Conservation (phyloP, 2,113 vertebrate species). For the Sphyrna mokarran region DNA sequence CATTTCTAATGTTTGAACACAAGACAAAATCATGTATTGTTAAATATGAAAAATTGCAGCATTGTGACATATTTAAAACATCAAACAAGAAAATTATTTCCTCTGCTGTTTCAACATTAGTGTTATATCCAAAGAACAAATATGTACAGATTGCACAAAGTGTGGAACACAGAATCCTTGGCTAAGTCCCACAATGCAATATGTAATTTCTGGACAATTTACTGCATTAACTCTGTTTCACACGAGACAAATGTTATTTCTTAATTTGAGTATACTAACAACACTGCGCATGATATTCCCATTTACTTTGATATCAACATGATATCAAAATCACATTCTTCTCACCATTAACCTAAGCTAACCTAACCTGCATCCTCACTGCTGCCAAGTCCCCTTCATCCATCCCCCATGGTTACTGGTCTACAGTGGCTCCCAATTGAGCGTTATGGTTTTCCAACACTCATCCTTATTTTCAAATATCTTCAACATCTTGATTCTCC, state of each 20-base stretch:
- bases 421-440: not conserved
- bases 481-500: not conserved
- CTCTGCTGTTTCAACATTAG: not conserved
- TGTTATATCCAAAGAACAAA: no score
- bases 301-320: conserved; percentile 1
- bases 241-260: not conserved
- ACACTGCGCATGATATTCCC: not conserved
- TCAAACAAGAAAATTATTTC: not conserved
- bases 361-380: not conserved
- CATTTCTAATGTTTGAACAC: not conserved
- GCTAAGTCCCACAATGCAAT: not conserved
- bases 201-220: not conserved
- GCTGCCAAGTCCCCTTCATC: not conserved
- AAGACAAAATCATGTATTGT: not conserved
- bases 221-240: not conserved
- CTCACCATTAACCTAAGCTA: not conserved
- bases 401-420: not conserved
- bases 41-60: not conserved
- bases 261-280: not conserved
- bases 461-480: not conserved
- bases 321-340: not conserved
- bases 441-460: not conserved
- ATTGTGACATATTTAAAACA: not conserved
- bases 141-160: not conserved
- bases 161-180: not conserved